phyloP scores from a whole-genome alignment of 2,888 invertebrate genomes.

The Diaprepes abbreviatus region DNA sequence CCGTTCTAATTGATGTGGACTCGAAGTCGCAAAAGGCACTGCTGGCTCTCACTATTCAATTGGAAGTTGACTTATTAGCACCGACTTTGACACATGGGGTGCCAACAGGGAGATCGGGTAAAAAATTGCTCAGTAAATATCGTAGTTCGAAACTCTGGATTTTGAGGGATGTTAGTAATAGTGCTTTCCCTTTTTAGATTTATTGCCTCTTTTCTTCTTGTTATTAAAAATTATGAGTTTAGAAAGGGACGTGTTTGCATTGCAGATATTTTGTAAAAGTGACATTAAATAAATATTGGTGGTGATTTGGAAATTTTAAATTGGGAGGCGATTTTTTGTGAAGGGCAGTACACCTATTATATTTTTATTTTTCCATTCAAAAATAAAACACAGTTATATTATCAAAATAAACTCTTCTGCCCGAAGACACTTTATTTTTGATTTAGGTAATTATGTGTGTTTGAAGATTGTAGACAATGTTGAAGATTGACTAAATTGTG shows the following conservation, averaged over 20 bases:
- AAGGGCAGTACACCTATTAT: too few species aligned
- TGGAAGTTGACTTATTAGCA: slow-evolving; percentile 65
- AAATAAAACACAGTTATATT: too few species aligned
- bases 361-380: too few species aligned
- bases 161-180: slow-evolving; percentile 11
- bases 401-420: too few species aligned
- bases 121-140: slow-evolving; percentile 44
- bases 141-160: slow-evolving; percentile 13
- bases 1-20: slow-evolving; percentile 51
- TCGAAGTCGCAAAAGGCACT: slow-evolving; percentile 52
- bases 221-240: slow-evolving; percentile 18
- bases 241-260: not conserved
- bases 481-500: too few species aligned
- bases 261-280: too few species aligned
- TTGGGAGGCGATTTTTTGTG: too few species aligned
- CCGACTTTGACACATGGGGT: slow-evolving; percentile 67
- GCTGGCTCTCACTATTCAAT: slow-evolving; percentile 61
- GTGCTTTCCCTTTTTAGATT: slow-evolving; percentile 5
- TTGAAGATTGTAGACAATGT: too few species aligned
- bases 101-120: slow-evolving; percentile 38
- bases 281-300: too few species aligned
- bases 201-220: not conserved
- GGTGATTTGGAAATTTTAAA: too few species aligned
- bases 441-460: too few species aligned
- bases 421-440: too few species aligned